phyloP scores from a whole-genome alignment of 2,113 vertebrate genomes.

The human region GRCh38 chr12:32225501-32226000 shows the following conservation, averaged over 20 bases:
- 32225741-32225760: neutral
- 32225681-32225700: no score
- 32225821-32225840: neutral
- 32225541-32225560: neutral
- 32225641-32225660: neutral
- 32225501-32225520: neutral
- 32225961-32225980: neutral
- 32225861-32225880: neutral
- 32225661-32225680: no score
- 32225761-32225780: neutral
- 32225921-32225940: neutral
- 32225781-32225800: neutral
- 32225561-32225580: neutral
- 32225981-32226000: neutral
- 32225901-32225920: rapidly evolving
- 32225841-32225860: neutral
- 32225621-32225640: neutral
- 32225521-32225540: neutral
- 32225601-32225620: neutral
- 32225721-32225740: neutral
- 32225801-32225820: neutral
- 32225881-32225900: neutral
- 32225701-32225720: neutral
- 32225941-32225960: neutral
- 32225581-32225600: neutral